phyloP scores from a whole-genome alignment of 2,797 vertebrate genomes.

The Pipistrellus pipistrellus region DNA sequence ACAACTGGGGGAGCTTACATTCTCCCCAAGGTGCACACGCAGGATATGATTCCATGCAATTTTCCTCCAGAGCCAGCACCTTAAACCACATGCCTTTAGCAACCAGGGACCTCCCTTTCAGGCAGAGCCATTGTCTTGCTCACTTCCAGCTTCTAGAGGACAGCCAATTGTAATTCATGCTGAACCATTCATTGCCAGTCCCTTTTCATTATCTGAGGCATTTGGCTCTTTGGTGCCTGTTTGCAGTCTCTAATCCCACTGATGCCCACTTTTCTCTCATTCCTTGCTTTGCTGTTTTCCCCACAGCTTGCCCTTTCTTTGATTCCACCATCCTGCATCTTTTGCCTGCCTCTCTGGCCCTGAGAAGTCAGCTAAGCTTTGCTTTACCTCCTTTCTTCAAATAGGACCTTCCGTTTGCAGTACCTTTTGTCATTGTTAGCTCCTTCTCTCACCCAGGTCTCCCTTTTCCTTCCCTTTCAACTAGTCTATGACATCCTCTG shows the following conservation, averaged over 20 bases:
- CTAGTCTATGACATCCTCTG: neutral
- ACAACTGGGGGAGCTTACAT: neutral
- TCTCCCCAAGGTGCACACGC: neutral
- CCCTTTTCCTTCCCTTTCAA: neutral
- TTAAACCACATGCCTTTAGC: neutral
- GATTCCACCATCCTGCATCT: neutral
- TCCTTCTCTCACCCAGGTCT: neutral
- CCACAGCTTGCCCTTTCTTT: neutral
- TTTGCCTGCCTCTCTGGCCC: neutral
- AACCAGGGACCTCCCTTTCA: neutral
- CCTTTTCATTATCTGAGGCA: neutral
- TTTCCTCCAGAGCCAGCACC: neutral
- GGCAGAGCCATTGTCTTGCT: neutral
- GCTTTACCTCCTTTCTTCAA: neutral
- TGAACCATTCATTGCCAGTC: fast-evolving
- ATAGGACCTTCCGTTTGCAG: neutral
- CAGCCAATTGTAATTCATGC: neutral
- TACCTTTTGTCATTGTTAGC: neutral
- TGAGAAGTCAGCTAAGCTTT: neutral
- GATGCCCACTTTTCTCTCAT: neutral
- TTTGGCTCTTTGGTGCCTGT: fast-evolving
- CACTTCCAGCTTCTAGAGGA: neutral
- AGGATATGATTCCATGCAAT: neutral
- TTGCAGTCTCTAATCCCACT: neutral
- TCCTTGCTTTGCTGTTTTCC: neutral